These are phyloP conservation scores for Tenualosa thibaudeaui DNA, from an alignment of 2,797 vertebrate genomes.

Conservation along the genomic window DNA sequence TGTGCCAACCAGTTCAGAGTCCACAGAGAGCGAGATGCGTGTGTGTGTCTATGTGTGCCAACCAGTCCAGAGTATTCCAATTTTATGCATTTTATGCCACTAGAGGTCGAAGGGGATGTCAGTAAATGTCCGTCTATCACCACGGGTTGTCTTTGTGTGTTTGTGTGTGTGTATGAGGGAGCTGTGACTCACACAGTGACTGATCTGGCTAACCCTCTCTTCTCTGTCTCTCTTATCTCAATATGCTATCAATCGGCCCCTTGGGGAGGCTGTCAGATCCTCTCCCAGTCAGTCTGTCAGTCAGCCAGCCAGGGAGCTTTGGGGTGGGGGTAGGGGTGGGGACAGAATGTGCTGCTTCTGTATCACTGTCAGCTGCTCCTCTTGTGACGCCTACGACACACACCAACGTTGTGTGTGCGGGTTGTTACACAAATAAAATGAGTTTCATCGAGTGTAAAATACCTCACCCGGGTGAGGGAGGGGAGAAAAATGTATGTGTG, in stretches of 20 bases:
- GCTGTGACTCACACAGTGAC: conserved; percentile 13
- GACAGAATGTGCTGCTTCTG: not conserved
- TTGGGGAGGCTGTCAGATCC: not conserved
- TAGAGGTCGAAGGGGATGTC: conserved; percentile 3
- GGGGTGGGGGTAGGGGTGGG: too few relatives aligned
- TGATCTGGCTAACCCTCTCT: conserved; percentile 10
- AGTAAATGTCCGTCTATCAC: conserved; percentile 13
- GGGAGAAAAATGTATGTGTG: not conserved
- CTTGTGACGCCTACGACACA: not conserved
- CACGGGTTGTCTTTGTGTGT: not conserved
- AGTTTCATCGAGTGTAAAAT: not conserved
- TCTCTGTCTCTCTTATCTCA: not conserved
- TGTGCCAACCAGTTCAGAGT: not conserved
- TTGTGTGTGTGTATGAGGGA: not conserved
- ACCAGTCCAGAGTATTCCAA: not conserved
- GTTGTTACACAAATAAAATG: not conserved
- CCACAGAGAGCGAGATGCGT: not conserved
- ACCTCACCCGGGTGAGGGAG: not conserved
- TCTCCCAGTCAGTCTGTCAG: not conserved
- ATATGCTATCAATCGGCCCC: conserved; percentile 17
- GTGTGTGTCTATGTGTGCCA: not conserved
- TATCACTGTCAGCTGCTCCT: not conserved
- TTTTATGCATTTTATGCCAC: not conserved
- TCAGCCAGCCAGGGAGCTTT: not conserved
- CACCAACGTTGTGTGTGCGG: not conserved